Conservation (phyloP, 2,888 invertebrate genomes). For the Eupithecia abbreviata region DNA sequence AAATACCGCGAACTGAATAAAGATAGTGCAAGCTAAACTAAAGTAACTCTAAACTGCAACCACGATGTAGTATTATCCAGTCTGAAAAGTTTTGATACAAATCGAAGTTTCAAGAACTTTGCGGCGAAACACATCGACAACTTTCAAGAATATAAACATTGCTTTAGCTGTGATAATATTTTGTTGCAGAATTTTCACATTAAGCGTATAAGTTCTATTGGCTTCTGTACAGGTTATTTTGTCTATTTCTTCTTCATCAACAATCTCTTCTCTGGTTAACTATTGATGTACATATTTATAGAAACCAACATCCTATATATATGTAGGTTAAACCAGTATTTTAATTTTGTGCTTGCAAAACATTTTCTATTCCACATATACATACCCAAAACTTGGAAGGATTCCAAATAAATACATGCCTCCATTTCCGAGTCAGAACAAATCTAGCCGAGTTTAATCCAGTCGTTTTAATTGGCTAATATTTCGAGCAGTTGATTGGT, state of each 20-base stretch:
- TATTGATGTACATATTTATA: neutral
- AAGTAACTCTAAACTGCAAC: constrained; percentile 20
- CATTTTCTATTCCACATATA: neutral
- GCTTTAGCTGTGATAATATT: constrained; percentile 31
- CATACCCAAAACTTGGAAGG: constrained; percentile 7
- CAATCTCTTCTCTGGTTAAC: neutral
- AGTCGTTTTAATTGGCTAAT: constrained; percentile 9
- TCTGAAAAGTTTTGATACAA: constrained; percentile 44
- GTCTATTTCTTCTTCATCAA: neutral
- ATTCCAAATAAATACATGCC: constrained; percentile 9
- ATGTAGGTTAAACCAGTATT: neutral
- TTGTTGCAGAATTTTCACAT: constrained; percentile 23
- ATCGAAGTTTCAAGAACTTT: constrained; percentile 42
- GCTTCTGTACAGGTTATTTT: neutral
- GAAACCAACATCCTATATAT: neutral
- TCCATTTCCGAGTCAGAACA: constrained; percentile 3
- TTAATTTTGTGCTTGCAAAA: neutral
- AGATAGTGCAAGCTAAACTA: constrained; percentile 22
- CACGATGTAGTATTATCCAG: constrained; percentile 39
- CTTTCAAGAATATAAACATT: constrained; percentile 30
- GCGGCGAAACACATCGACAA: constrained; percentile 37
- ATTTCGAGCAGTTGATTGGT: constrained; percentile 41
- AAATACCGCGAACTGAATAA: constrained; percentile 20
- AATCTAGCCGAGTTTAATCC: constrained; percentile 8
- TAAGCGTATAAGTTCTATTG: constrained; percentile 13